Percentiles rank a stretch among this genome's conserved stretches.
Conservation (phyloP, 2,797 vertebrate genomes). For the Erithacus rubecula region DNA sequence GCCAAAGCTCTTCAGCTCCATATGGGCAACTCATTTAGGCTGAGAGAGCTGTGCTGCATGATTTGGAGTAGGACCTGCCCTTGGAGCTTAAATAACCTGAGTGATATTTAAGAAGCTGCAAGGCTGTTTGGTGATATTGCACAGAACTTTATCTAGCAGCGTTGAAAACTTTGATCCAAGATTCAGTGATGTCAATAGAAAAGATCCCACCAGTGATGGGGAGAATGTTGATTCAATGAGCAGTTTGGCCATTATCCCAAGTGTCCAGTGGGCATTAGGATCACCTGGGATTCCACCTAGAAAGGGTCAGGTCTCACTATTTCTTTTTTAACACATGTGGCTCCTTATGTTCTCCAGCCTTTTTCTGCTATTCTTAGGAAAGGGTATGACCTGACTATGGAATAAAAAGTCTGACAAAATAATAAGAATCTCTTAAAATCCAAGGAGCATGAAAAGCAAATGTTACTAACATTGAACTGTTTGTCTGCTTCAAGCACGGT, state of each 20-base stretch:
- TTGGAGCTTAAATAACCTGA: background rate
- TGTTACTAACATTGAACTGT: background rate
- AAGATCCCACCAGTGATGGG: background rate
- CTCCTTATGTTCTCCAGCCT: background rate
- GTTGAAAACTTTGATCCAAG: background rate
- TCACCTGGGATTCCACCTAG: background rate
- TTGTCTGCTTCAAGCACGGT: background rate
- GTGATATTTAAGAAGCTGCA: background rate
- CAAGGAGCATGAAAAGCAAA: background rate
- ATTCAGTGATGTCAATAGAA: background rate
- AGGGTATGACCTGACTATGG: background rate
- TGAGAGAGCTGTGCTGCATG: background rate
- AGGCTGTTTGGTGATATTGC: background rate
- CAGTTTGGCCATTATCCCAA: background rate
- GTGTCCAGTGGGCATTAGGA: background rate
- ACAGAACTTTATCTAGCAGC: background rate
- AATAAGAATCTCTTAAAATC: background rate
- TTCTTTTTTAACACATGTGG: background rate
- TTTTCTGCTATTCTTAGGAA: background rate
- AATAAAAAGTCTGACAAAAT: background rate
- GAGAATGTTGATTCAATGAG: background rate
- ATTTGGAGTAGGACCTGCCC: background rate
- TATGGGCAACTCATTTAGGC: conserved; percentile 29
- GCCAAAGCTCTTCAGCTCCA: background rate
- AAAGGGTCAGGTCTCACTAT: no score